These are phyloP conservation scores for Conomelus anceps DNA, from an alignment of 2,888 invertebrate genomes.

Conservation along the genomic window DNA sequence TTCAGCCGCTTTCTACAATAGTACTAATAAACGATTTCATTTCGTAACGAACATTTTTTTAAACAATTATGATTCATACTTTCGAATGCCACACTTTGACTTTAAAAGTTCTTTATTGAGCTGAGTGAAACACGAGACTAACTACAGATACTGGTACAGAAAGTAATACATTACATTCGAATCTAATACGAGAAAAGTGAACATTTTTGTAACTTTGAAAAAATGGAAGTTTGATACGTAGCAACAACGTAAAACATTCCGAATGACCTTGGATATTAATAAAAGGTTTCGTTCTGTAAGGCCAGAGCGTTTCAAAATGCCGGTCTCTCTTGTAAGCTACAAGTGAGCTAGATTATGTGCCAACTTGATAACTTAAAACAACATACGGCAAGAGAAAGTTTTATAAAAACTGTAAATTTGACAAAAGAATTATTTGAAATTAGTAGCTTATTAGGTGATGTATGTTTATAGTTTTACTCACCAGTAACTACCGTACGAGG, in stretches of 20 bases:
- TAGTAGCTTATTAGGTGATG: background rate
- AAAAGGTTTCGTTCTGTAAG: background rate
- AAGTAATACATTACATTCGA: background rate
- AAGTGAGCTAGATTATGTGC: background rate
- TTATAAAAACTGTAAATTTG: background rate
- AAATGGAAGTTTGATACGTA: background rate
- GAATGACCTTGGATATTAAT: background rate
- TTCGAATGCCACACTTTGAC: too few species aligned
- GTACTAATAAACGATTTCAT: too few species aligned
- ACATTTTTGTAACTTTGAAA: too few species aligned
- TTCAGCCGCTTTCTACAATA: too few species aligned
- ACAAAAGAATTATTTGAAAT: background rate
- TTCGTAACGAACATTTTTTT: too few species aligned
- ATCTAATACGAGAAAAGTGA: background rate
- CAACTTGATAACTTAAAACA: background rate
- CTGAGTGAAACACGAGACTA: too few species aligned
- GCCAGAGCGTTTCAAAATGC: background rate
- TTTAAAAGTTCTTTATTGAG: too few species aligned
- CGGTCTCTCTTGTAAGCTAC: background rate
- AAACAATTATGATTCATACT: too few species aligned
- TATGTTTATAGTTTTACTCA: background rate
- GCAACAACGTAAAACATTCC: background rate
- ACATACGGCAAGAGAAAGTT: background rate
- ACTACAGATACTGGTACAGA: too few species aligned
- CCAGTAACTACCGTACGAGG: background rate